phyloP scores from a whole-genome alignment of 1,140 invertebrate species.

The Chlorops oryzae region DNA sequence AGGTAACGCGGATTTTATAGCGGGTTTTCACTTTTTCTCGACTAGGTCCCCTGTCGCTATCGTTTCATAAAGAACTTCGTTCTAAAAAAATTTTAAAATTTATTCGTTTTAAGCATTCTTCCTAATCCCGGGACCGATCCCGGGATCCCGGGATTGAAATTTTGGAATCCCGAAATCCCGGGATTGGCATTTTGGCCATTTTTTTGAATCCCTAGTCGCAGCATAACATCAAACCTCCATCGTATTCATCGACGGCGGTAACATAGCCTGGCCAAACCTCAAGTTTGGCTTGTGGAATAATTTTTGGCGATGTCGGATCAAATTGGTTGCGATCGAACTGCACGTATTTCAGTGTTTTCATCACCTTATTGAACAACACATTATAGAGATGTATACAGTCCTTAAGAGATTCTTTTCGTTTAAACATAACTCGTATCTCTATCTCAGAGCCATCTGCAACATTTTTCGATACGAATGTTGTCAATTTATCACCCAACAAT shows the following conservation, averaged over 20 bases:
- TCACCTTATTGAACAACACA: slow-evolving; percentile 72
- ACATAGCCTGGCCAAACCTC: slow-evolving; percentile 90
- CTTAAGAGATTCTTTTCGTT: slow-evolving; percentile 56
- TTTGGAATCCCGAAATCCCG: too few species aligned
- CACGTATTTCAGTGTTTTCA: slow-evolving; percentile 68
- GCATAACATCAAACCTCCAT: slow-evolving; percentile 81
- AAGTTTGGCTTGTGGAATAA: slow-evolving; percentile 72
- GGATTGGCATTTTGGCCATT: too few species aligned
- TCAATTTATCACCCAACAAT: slow-evolving; percentile 51
- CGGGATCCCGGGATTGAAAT: too few species aligned
- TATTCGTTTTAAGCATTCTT: too few species aligned
- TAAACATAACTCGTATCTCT: slow-evolving; percentile 58
- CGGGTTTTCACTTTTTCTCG: too few species aligned
- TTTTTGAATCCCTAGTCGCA: too few species aligned
- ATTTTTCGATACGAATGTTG: slow-evolving; percentile 54
- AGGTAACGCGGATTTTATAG: too few species aligned
- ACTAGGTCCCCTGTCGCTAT: too few species aligned
- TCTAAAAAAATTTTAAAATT: too few species aligned
- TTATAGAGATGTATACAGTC: slow-evolving; percentile 85
- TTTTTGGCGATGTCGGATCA: slow-evolving; percentile 62
- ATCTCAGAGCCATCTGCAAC: slow-evolving; percentile 55
- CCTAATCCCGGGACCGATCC: too few species aligned
- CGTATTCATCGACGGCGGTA: slow-evolving; percentile 74
- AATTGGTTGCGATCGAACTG: slow-evolving; percentile 75
- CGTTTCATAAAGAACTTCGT: too few species aligned